Conservation (phyloP, 2,888 invertebrate species). For the Polyommatus iphigenia region DNA sequence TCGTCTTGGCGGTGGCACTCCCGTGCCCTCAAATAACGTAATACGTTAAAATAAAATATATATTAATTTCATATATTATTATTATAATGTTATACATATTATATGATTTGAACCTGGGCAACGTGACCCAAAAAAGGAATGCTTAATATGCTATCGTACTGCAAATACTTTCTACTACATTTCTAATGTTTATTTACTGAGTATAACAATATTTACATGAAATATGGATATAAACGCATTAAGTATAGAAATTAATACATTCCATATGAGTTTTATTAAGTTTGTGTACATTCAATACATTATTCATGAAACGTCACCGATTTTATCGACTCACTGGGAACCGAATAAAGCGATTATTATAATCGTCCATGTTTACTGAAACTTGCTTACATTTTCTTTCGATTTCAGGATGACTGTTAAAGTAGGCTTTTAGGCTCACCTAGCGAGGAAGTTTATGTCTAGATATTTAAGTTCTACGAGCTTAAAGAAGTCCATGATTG, state of each 20-base stretch:
- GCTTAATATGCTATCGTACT: too few species aligned
- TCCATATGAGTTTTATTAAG: constrained; percentile 38
- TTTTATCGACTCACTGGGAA: constrained; percentile 41
- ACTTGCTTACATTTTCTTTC: constrained; percentile 6
- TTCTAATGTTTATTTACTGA: neutral
- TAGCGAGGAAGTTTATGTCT: neutral
- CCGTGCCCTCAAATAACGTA: too few species aligned
- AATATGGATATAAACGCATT: constrained; percentile 14
- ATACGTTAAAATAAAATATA: too few species aligned
- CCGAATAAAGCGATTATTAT: constrained; percentile 43
- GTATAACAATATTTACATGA: constrained; percentile 4
- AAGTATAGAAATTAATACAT: constrained; percentile 28
- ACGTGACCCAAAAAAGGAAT: too few species aligned
- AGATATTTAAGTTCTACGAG: neutral
- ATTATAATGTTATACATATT: too few species aligned
- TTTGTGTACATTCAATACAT: constrained; percentile 38
- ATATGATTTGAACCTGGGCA: too few species aligned
- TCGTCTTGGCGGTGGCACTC: too few species aligned
- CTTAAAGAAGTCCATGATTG: neutral
- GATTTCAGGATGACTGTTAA: neutral
- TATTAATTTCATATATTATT: too few species aligned
- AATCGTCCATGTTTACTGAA: constrained; percentile 36
- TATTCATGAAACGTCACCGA: constrained; percentile 43
- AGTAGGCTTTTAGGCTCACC: too few species aligned
- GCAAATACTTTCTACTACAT: neutral